phyloP scores from a whole-genome alignment of 2,113 vertebrate species.

The Gavia stellata region DNA sequence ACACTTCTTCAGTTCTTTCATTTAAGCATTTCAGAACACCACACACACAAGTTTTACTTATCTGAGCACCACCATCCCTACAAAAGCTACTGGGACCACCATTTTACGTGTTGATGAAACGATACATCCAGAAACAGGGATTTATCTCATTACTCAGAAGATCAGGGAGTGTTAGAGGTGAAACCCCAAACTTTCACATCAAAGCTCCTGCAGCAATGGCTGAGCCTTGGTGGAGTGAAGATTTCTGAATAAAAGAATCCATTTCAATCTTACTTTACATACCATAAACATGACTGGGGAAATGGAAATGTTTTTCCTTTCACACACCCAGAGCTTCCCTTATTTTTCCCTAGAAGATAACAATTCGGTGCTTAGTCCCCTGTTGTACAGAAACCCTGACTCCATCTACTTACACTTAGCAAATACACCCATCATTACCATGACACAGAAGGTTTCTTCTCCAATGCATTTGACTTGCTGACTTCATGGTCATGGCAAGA shows the following conservation, averaged over 20 bases:
- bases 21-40: neutral
- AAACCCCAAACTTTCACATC: neutral
- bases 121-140: neutral
- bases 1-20: neutral
- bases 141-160: neutral
- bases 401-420: neutral
- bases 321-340: neutral
- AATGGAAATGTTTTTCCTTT: neutral
- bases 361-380: neutral
- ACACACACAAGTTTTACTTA: neutral
- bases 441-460: neutral
- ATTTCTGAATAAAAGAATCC: neutral
- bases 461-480: neutral
- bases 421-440: too few relatives aligned
- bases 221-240: neutral
- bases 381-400: neutral
- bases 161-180: neutral
- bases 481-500: neutral
- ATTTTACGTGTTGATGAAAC: rapidly evolving
- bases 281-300: neutral
- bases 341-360: neutral
- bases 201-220: neutral
- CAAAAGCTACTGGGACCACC: neutral
- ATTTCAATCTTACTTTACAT: neutral
- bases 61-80: neutral